Conservation (phyloP, 1,140 invertebrate genomes). For the Metopolophium dirhodum region DNA sequence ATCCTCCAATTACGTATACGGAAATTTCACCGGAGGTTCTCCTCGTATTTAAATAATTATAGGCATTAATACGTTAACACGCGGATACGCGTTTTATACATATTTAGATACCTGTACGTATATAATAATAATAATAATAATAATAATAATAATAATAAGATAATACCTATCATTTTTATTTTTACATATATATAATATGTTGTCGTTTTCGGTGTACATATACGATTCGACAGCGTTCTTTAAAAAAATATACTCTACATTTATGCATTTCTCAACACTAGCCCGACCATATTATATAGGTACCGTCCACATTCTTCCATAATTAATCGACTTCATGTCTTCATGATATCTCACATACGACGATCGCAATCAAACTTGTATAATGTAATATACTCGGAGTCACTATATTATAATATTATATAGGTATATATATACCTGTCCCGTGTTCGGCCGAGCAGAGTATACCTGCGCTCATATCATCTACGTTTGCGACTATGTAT, state of each 20-base stretch:
- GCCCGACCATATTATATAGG: neutral
- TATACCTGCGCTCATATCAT: too few species aligned
- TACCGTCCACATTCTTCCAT: neutral
- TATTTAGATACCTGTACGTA: neutral
- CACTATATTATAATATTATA: neutral
- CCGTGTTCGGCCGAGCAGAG: neutral
- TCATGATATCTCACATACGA: neutral
- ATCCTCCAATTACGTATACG: slow-evolving; percentile 25
- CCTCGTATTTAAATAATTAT: slow-evolving; percentile 8
- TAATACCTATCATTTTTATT: too few species aligned
- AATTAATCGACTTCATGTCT: neutral
- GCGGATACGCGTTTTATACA: neutral
- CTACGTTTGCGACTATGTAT: too few species aligned
- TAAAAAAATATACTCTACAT: neutral
- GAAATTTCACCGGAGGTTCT: neutral
- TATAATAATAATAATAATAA: too few species aligned
- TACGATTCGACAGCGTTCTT: neutral
- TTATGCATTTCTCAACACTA: neutral
- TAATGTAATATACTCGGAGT: neutral
- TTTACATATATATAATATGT: neutral
- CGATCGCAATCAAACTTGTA: neutral
- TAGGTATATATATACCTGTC: neutral
- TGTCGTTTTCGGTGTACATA: neutral
- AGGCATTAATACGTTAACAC: neutral
- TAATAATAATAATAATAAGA: too few species aligned